Evolutionary conservation across 2,888 invertebrate species (phyloP).

Genomic region (Conchocele bisecta): DNA sequence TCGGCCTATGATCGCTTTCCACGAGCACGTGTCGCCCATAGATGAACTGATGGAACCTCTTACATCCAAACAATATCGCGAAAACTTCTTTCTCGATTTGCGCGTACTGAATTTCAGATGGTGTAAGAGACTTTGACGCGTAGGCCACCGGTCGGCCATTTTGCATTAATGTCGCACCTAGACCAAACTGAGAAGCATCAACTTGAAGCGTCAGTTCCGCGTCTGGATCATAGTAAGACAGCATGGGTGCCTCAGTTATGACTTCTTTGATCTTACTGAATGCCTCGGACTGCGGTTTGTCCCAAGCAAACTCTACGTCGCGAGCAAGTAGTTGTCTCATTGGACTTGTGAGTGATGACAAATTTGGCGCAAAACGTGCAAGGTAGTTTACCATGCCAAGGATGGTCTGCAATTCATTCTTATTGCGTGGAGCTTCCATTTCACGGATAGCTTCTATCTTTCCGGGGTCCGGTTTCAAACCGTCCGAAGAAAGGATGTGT

Average conservation of each 20-base stretch:
- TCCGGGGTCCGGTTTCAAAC: conserved; percentile 4
- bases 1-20: conserved; percentile 42
- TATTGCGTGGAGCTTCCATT: conserved; percentile 4
- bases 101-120: conserved; percentile 47
- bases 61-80: conserved; percentile 31
- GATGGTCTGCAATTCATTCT: conserved; percentile 7
- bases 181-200: conserved; percentile 50
- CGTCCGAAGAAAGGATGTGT: conserved; percentile 5
- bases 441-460: conserved; percentile 18
- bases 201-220: conserved; percentile 9
- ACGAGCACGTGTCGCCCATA: conserved; percentile 30
- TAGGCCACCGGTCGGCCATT: conserved; percentile 47
- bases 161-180: conserved; percentile 50
- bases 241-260: conserved; percentile 23
- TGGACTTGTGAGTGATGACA: conserved; percentile 10
- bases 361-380: conserved; percentile 17
- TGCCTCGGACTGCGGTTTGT: conserved; percentile 21
- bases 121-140: conserved; percentile 40
- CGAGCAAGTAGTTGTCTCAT: background rate
- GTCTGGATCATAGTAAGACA: conserved; percentile 36
- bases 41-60: conserved; percentile 50
- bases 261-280: conserved; percentile 41
- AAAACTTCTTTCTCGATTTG: conserved; percentile 61
- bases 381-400: conserved; percentile 17
- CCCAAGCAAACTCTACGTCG: conserved; percentile 10